Evolutionary conservation across 2,113 vertebrate species (phyloP).

Genomic region (Gasterosteus aculeatus): DNA sequence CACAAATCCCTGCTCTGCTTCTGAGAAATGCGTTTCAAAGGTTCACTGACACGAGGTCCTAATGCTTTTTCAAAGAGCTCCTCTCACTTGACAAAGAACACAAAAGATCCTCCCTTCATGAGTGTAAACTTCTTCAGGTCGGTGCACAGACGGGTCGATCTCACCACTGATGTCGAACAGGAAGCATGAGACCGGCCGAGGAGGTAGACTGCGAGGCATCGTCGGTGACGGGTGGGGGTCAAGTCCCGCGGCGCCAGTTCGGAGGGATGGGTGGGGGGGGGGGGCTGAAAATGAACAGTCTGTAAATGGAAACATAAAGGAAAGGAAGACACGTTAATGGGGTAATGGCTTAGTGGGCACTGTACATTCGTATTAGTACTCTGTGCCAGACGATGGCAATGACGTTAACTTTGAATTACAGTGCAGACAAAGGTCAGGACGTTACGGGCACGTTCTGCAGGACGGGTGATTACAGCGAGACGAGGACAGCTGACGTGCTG

Average conservation of each 20-base stretch:
- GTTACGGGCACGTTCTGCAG: slow-evolving; percentile 12
- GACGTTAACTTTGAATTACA: slow-evolving; percentile 25
- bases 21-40: not conserved
- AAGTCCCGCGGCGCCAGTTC: not conserved
- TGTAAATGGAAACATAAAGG: not conserved
- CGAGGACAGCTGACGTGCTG: slow-evolving; percentile 12
- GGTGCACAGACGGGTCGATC: slow-evolving; percentile 1
- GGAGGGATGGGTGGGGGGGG: not conserved
- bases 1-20: not conserved
- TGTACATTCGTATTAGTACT: not conserved
- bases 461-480: slow-evolving; percentile 28
- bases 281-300: not conserved
- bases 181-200: slow-evolving; percentile 14
- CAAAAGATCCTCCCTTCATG: not conserved
- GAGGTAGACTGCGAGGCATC: not conserved
- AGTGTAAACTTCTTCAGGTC: slow-evolving; percentile 30
- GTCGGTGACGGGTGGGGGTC: not conserved
- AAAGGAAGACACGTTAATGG: not conserved
- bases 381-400: not conserved
- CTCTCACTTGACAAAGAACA: not conserved
- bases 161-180: slow-evolving; percentile 11
- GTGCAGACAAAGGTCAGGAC: slow-evolving; percentile 35
- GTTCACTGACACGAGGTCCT: slow-evolving; percentile 4
- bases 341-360: not conserved
- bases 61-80: slow-evolving; percentile 20